Percentiles rank a stretch among this genome's conserved stretches.
Evolutionary conservation across 2,113 vertebrate species (phyloP).

Genomic region (Syngnathus typhle): DNA sequence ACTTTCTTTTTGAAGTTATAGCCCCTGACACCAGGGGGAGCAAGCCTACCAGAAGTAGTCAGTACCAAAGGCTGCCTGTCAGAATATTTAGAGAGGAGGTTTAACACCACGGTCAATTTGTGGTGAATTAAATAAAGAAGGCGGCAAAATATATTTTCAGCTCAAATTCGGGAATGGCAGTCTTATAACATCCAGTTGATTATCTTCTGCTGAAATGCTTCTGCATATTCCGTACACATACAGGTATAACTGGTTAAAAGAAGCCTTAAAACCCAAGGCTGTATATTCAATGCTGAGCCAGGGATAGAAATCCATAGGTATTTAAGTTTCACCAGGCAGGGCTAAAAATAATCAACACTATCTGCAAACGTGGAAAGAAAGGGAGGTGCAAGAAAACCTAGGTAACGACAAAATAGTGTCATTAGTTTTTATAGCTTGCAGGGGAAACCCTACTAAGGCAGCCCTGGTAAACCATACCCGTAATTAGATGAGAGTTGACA

Average conservation of each 20-base stretch:
- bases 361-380: constrained; percentile 60
- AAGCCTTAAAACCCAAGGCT: constrained; percentile 14
- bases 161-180: background rate
- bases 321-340: constrained; percentile 45
- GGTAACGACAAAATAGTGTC: constrained; percentile 56
- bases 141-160: constrained; percentile 10
- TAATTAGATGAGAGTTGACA: constrained; percentile 59
- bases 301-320: constrained; percentile 43
- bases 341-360: constrained; percentile 58
- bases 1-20: constrained; percentile 30
- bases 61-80: background rate
- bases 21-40: constrained; percentile 69
- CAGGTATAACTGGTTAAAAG: constrained; percentile 12
- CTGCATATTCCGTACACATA: background rate
- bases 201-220: constrained; percentile 9
- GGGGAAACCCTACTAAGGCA: constrained; percentile 59
- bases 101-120: constrained; percentile 8
- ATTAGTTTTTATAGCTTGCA: constrained; percentile 66
- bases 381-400: constrained; percentile 47
- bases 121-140: constrained; percentile 24
- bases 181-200: constrained; percentile 15
- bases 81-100: background rate
- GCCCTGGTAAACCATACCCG: constrained; percentile 63
- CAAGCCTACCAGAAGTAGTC: constrained; percentile 62
- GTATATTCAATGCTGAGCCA: constrained; percentile 55